Evolutionary conservation across 2,888 invertebrate genomes (phyloP), one percentile per base, ranked within the genome.

Genomic region (Synanthedon formicaeformis): DNA sequence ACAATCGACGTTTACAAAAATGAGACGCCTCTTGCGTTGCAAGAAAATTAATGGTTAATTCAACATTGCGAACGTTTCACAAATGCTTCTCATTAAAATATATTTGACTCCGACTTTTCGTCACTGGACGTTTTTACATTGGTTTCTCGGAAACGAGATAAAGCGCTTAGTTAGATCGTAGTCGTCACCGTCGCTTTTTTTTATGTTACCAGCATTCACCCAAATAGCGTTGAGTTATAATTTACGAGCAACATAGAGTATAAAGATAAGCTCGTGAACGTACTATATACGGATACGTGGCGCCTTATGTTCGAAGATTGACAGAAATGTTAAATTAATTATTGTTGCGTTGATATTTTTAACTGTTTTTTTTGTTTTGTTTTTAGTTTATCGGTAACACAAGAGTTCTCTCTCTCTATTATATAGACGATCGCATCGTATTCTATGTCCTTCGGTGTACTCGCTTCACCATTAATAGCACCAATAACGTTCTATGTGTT

Each of bases 71-170:
- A 53, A 56, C 52, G 56, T 59, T 57, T 57, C 55, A 59, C 54
- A 61, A 60, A 61, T 58, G 63, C 56, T 58, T 58, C 57, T 66
- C 57, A 64, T 69, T 67, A 67, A 18, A 61, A 70, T 64, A 58
- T 56, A 57, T 58, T 61, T 56, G 54, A 58, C 57, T 64, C 60
- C 53, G 62, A 60, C 57, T 63, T 72, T 71, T 73, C 66, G 66
- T 69, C 69, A 65, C 62, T 52, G 56, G 55, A 53, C 56, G 66
- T 67, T 69, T 75, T 75, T 78, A 14, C 18, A 34, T 23, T 54
- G 55, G 53, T 18, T 81, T 81, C 81, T 74, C 54, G 55, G 76
- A 79, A 79, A 57, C 55, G 53, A 63, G 76, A 78, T 78, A 77
- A 76, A 67, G 54, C 55, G 61, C 56, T 62, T 62, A 59, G 58